phyloP scores from a whole-genome alignment of 2,113 vertebrate species.

The Microcebus tavaratra region DNA sequence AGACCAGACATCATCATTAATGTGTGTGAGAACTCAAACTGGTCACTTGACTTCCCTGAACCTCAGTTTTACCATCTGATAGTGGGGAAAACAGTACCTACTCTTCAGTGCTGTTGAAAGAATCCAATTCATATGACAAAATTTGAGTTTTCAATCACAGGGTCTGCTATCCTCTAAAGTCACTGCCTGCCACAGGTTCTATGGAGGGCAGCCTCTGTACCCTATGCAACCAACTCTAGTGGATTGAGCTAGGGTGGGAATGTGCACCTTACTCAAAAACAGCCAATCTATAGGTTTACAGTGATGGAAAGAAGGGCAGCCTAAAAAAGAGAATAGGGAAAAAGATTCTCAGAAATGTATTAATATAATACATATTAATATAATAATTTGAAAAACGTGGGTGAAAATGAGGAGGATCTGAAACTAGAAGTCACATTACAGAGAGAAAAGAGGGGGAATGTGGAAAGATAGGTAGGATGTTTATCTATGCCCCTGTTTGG shows the following conservation, averaged over 20 bases:
- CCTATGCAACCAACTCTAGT: fast-evolving
- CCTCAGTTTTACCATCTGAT: not conserved
- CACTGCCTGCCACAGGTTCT: not conserved
- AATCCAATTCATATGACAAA: not conserved
- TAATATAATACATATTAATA: not conserved
- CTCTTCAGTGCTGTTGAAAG: not conserved
- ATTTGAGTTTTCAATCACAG: not conserved
- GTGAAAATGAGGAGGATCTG: not conserved
- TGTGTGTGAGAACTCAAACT: not conserved
- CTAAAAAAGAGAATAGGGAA: not conserved
- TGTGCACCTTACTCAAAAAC: fast-evolving
- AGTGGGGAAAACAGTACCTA: not conserved
- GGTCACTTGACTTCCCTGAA: not conserved
- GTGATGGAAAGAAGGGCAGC: not conserved
- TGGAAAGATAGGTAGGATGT: not conserved
- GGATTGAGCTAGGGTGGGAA: not conserved
- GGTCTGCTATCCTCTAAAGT: no score
- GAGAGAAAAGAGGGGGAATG: not conserved
- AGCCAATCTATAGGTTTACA: not conserved
- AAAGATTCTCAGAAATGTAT: not conserved
- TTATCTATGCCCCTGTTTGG: not conserved
- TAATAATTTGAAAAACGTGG: not conserved
- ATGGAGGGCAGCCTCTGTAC: fast-evolving
- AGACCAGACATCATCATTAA: not conserved
- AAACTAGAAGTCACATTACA: not conserved